Percentiles rank a stretch among this genome's conserved stretches.
phyloP scores from a whole-genome alignment of 30 jellyfish, hydroid and myxozoan genomes.

The Chironex yamaguchii region DNA sequence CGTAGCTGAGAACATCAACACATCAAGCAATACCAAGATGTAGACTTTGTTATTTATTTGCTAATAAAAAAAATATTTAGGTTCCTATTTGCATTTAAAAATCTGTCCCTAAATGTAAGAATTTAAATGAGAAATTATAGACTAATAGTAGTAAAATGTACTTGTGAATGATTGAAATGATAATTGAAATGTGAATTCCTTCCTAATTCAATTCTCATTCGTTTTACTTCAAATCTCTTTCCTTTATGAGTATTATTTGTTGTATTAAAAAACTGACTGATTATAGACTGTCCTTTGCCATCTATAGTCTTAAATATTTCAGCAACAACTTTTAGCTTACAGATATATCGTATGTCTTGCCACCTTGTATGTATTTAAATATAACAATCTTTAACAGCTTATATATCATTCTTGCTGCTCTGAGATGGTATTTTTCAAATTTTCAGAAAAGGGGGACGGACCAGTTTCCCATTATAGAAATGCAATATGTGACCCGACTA shows the following conservation, averaged over 20 bases:
- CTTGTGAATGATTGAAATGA: background rate
- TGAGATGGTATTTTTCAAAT: background rate
- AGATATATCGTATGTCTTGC: constrained; percentile 13
- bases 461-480: constrained; percentile 2
- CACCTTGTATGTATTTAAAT: background rate
- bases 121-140: no score
- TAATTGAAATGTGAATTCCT: background rate
- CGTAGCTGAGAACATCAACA: no score
- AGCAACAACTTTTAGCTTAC: background rate
- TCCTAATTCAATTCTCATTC: constrained; percentile 27
- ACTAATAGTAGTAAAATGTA: no score
- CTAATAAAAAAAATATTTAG: no score
- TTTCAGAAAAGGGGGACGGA: constrained; percentile 1
- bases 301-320: constrained; percentile 2
- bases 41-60: no score
- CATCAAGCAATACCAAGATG: no score
- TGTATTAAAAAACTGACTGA: constrained; percentile 12
- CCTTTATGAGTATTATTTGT: constrained; percentile 16
- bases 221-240: constrained; percentile 3
- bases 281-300: background rate
- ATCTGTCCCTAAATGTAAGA: no score
- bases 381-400: background rate
- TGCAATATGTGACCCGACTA: constrained; percentile 3
- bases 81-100: no score
- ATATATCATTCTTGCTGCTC: no score